phyloP scores from a whole-genome alignment of 1,140 invertebrate species.

The Macrocentrus cingulum region DNA sequence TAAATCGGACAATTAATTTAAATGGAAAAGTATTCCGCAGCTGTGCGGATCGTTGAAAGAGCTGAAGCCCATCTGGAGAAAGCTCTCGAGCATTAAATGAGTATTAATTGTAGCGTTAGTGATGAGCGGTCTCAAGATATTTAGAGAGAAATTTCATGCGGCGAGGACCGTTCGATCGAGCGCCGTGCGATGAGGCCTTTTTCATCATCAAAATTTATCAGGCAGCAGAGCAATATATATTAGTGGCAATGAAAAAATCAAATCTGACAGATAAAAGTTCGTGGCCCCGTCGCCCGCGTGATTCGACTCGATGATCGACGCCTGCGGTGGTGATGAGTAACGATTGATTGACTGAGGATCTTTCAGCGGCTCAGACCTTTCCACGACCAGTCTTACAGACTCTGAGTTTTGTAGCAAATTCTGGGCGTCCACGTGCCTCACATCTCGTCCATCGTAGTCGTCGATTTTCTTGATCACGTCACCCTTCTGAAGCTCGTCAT shows the following conservation, averaged over 20 bases:
- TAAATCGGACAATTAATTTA: slow-evolving; percentile 3
- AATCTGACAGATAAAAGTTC: slow-evolving; percentile 50
- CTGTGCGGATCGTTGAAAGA: slow-evolving; percentile 29
- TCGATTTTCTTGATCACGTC: slow-evolving; percentile 89
- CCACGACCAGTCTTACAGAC: slow-evolving; percentile 61
- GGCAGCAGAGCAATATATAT: no score
- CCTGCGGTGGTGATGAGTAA: slow-evolving; percentile 53
- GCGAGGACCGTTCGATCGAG: slow-evolving; percentile 18
- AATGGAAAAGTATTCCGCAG: no score
- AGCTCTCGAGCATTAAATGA: background rate
- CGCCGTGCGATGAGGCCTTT: slow-evolving; percentile 15
- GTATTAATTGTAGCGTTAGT: background rate
- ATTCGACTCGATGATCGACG: slow-evolving; percentile 59
- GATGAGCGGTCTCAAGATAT: background rate
- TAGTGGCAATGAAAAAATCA: slow-evolving; percentile 11
- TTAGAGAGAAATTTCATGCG: slow-evolving; percentile 1
- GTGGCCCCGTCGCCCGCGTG: slow-evolving; percentile 44
- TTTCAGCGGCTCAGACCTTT: slow-evolving; percentile 58
- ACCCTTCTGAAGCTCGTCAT: slow-evolving; percentile 79
- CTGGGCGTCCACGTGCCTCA: slow-evolving; percentile 89
- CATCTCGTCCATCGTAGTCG: slow-evolving; percentile 80
- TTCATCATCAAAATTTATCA: no score
- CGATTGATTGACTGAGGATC: slow-evolving; percentile 32
- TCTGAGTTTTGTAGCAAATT: slow-evolving; percentile 82
- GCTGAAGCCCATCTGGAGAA: slow-evolving; percentile 18